phyloP scores from a whole-genome alignment of 1,140 invertebrate genomes.

The Penaeus japonicus region DNA sequence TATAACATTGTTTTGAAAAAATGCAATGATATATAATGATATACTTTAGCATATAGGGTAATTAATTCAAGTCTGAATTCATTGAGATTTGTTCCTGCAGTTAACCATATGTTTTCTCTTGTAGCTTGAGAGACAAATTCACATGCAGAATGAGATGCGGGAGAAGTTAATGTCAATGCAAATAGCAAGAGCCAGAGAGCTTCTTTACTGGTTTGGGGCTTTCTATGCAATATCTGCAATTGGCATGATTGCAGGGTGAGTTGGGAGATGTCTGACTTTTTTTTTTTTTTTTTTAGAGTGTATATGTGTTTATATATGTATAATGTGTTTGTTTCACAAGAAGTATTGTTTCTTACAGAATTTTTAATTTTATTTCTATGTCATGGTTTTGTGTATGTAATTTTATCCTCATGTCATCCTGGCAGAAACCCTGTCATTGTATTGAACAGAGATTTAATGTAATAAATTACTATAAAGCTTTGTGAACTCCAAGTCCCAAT shows the following conservation, averaged over 20 bases:
- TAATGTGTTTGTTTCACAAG: too few species aligned
- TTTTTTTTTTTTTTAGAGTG: too few species aligned
- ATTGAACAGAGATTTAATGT: too few species aligned
- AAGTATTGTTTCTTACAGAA: too few species aligned
- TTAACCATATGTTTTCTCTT: background rate
- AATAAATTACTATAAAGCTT: too few species aligned
- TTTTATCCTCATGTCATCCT: background rate
- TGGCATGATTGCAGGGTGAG: conserved; percentile 71
- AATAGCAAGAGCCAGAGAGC: conserved; percentile 75
- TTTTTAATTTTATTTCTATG: too few species aligned
- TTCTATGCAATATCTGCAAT: conserved; percentile 73
- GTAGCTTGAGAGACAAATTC: conserved; percentile 77
- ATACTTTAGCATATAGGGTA: background rate
- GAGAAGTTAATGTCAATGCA: conserved; percentile 76
- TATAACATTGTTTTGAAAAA: background rate
- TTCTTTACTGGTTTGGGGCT: conserved; percentile 75
- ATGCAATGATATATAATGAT: background rate
- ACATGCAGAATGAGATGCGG: conserved; percentile 81
- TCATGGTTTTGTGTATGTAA: background rate
- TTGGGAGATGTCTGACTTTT: background rate
- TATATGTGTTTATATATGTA: too few species aligned
- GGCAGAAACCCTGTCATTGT: background rate
- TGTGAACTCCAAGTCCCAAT: too few species aligned
- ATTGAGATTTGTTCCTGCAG: background rate
- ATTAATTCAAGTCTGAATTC: background rate